Evolutionary conservation across 2,888 invertebrate genomes (phyloP).

Genomic region (Creontiades dilutus): DNA sequence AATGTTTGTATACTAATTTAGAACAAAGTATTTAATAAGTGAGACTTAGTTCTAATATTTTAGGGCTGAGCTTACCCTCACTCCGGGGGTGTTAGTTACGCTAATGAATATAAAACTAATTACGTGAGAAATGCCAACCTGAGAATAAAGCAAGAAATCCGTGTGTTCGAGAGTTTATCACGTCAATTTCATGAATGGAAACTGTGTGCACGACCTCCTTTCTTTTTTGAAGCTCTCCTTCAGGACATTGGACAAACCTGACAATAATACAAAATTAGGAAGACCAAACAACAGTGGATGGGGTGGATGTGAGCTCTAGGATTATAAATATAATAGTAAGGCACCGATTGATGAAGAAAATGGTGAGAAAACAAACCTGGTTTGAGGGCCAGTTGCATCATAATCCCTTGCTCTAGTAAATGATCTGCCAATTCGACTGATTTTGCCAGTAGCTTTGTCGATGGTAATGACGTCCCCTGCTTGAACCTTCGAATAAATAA

Average conservation of each 20-base stretch:
- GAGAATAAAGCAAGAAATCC: conserved; percentile 98
- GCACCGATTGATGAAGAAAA: too few species aligned
- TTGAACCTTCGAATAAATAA: conserved; percentile 82
- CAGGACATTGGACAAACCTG: conserved; percentile 96
- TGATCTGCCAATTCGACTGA: conserved; percentile 93
- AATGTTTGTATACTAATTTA: too few species aligned
- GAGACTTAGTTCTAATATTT: too few species aligned
- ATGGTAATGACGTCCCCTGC: conserved; percentile 98
- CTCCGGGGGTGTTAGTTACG: too few species aligned
- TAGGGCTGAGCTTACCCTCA: too few species aligned
- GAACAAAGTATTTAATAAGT: too few species aligned
- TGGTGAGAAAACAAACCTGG: conserved; percentile 75
- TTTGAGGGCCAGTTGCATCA: conserved; percentile 93
- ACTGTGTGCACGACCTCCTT: conserved; percentile 99
- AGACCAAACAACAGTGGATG: not conserved
- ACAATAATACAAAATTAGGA: not conserved
- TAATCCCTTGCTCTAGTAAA: conserved; percentile 98
- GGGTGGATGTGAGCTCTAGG: not conserved
- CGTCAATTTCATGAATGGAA: conserved; percentile 99
- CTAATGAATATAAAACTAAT: too few species aligned
- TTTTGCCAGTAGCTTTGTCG: conserved; percentile 98
- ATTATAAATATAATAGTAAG: too few species aligned
- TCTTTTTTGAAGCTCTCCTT: conserved; percentile 98
- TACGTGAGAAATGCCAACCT: not conserved
- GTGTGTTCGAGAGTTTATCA: conserved; percentile 98